phyloP scores from a whole-genome alignment of 1,140 invertebrate species.

The Diorhabda sublineata region DNA sequence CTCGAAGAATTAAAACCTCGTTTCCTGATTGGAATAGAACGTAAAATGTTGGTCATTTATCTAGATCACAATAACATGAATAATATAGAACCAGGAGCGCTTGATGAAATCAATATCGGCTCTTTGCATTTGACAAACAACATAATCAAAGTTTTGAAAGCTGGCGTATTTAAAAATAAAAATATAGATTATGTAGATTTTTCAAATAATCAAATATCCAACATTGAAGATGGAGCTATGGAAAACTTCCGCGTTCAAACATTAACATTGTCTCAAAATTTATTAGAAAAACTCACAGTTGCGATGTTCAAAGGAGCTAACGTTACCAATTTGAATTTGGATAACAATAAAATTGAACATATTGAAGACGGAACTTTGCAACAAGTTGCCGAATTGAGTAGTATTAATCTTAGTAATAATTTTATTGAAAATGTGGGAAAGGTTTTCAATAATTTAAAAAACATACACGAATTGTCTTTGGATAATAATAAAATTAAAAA shows the following conservation, averaged over 20 bases:
- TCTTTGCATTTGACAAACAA: background rate
- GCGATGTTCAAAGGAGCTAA: background rate
- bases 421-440: background rate
- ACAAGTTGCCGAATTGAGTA: background rate
- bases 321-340: background rate
- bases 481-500: background rate
- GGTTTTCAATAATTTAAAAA: background rate
- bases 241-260: background rate
- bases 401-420: constrained; percentile 3
- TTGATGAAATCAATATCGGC: background rate
- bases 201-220: background rate
- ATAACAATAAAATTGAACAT: background rate
- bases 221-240: constrained; percentile 1
- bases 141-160: background rate
- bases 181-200: background rate
- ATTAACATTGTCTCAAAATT: background rate
- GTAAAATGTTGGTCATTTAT: no score
- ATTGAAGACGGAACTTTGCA: constrained; percentile 4
- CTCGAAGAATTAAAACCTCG: no score
- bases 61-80: background rate
- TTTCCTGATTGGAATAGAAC: no score
- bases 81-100: constrained; percentile 6
- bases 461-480: background rate
- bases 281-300: background rate
- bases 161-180: constrained; percentile 6